These are phyloP conservation scores for Tenrec ecaudatus DNA, from an alignment of 2,113 vertebrate species.

Conservation along the genomic window DNA sequence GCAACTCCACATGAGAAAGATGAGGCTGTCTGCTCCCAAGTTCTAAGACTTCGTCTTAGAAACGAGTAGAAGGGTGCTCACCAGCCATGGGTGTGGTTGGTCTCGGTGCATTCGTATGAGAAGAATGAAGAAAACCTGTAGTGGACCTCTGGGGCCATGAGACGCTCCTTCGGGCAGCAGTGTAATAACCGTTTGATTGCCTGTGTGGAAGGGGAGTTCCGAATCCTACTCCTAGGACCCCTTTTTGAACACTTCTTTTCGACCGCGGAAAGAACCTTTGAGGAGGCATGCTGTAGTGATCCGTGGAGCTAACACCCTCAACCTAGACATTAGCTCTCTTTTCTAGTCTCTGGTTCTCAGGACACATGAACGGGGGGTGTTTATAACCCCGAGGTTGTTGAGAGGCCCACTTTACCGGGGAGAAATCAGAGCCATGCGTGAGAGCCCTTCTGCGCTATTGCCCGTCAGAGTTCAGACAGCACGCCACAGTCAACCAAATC, in stretches of 20 bases:
- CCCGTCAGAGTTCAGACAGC: background rate
- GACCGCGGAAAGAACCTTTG: background rate
- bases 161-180: rapidly evolving
- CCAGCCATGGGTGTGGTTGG: no score
- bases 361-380: background rate
- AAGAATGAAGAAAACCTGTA: background rate
- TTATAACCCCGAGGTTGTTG: background rate
- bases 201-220: background rate
- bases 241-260: background rate
- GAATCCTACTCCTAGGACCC: background rate
- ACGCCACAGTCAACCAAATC: rapidly evolving
- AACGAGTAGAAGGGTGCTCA: no score
- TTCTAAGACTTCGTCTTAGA: no score
- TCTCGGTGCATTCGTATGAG: background rate
- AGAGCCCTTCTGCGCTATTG: background rate
- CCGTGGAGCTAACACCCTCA: background rate
- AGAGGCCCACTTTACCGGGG: background rate
- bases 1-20: no score
- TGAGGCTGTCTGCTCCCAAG: no score
- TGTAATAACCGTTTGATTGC: rapidly evolving
- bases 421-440: background rate
- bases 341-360: background rate
- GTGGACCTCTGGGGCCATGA: background rate
- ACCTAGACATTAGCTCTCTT: background rate
- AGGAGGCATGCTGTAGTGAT: background rate